A percentile compares a stretch with the other conserved stretches of the same genome.
These are phyloP conservation scores for Drosophila aldrichi DNA, from an alignment of 2,888 invertebrate genomes.

Conservation along the genomic window DNA sequence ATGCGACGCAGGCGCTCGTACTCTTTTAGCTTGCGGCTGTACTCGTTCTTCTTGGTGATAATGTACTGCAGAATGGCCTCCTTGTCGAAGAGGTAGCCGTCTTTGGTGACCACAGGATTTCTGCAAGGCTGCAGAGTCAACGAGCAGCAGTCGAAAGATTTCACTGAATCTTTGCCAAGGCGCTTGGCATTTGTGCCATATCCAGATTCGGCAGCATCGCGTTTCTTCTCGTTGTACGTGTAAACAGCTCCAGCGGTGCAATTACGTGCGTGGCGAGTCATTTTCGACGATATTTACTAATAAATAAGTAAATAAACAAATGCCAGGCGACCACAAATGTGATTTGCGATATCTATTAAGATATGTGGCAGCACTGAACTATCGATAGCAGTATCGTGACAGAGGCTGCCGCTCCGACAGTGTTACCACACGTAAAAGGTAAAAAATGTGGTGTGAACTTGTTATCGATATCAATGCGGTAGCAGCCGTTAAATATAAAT, in stretches of 20 bases:
- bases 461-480: constrained; percentile 23
- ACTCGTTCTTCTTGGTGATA: constrained; percentile 96
- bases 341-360: background rate
- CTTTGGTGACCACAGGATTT: constrained; percentile 95
- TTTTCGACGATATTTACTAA: constrained; percentile 79
- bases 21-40: constrained; percentile 94
- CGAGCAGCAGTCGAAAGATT: constrained; percentile 99
- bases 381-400: constrained; percentile 10
- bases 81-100: constrained; percentile 98
- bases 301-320: constrained; percentile 28
- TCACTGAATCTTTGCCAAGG: constrained; percentile 90
- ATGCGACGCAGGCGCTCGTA: constrained; percentile 94
- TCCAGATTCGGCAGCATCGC: constrained; percentile 97
- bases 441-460: background rate
- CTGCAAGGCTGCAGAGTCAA: constrained; percentile 98
- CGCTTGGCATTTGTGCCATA: constrained; percentile 92
- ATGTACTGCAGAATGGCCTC: constrained; percentile 98
- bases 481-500: constrained; percentile 1
- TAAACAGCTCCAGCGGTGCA: constrained; percentile 99
- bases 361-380: background rate
- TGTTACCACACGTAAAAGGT: constrained; percentile 15
- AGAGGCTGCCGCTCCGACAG: background rate
- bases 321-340: background rate
- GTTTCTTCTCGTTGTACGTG: constrained; percentile 98
- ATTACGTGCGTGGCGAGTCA: constrained; percentile 99